These are phyloP conservation scores for Rostratula benghalensis DNA, from an alignment of 2,113 vertebrate genomes.

Conservation along the genomic window DNA sequence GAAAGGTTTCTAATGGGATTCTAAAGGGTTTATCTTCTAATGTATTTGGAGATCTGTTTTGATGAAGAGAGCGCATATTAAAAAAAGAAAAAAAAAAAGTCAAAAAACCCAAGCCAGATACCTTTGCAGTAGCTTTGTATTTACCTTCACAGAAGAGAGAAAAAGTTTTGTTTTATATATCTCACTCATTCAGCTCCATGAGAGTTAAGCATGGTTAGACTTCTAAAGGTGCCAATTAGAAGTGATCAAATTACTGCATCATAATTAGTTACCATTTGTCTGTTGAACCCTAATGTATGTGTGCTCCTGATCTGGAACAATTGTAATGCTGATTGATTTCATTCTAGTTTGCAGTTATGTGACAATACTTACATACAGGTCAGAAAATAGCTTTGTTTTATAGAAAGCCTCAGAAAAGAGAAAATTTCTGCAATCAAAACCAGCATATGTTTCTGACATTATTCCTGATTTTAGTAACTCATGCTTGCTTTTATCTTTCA, in stretches of 20 bases:
- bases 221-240: neutral
- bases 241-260: neutral
- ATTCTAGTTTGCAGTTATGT: neutral
- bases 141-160: neutral
- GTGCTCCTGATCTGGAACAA: neutral
- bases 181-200: neutral
- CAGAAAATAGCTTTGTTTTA: neutral
- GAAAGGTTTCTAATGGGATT: neutral
- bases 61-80: neutral
- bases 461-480: neutral
- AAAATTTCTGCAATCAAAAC: neutral
- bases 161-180: neutral
- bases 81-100: rapidly evolving
- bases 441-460: neutral
- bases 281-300: neutral
- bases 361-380: neutral
- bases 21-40: neutral
- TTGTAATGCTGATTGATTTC: neutral
- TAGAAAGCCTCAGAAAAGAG: neutral
- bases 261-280: neutral
- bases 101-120: neutral
- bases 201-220: neutral
- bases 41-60: neutral
- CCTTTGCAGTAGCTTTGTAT: neutral
- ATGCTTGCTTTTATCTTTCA: neutral